These are phyloP conservation scores for Belonocnema kinseyi DNA, from an alignment of 1,140 invertebrate species.

Conservation along the genomic window DNA sequence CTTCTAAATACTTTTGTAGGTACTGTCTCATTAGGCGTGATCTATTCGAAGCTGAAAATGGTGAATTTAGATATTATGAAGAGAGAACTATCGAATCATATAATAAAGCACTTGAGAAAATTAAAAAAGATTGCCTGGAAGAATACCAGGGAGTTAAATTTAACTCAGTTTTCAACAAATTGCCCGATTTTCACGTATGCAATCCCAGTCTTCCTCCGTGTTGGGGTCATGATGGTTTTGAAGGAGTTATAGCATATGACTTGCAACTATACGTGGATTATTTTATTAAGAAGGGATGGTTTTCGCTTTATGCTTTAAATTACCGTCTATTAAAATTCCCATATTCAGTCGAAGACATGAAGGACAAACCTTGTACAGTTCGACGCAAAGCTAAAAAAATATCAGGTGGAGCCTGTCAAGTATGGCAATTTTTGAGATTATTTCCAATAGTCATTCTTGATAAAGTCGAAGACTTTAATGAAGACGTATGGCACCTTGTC, in stretches of 20 bases:
- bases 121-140: slow-evolving; percentile 12
- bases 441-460: slow-evolving; percentile 40
- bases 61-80: not conserved
- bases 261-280: slow-evolving; percentile 35
- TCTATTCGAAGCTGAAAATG: no score
- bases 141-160: slow-evolving; percentile 24
- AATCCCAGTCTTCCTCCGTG: slow-evolving; percentile 41
- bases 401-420: slow-evolving; percentile 42
- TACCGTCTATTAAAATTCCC: not conserved
- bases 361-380: not conserved
- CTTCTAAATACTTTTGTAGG: not conserved
- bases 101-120: slow-evolving; percentile 25
- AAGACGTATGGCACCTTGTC: slow-evolving; percentile 3
- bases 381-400: slow-evolving; percentile 35
- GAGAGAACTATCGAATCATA: not conserved
- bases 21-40: not conserved
- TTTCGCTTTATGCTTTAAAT: slow-evolving; percentile 35
- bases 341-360: not conserved
- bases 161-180: slow-evolving; percentile 39
- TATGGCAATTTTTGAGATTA: slow-evolving; percentile 44
- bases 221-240: slow-evolving; percentile 41
- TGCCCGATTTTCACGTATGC: slow-evolving; percentile 39
- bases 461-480: slow-evolving; percentile 37
- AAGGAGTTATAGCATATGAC: slow-evolving; percentile 42
- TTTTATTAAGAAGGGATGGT: slow-evolving; percentile 40